These are phyloP conservation scores for Notospermus geniculatus DNA, from an alignment of 1,140 invertebrate species.

Conservation along the genomic window DNA sequence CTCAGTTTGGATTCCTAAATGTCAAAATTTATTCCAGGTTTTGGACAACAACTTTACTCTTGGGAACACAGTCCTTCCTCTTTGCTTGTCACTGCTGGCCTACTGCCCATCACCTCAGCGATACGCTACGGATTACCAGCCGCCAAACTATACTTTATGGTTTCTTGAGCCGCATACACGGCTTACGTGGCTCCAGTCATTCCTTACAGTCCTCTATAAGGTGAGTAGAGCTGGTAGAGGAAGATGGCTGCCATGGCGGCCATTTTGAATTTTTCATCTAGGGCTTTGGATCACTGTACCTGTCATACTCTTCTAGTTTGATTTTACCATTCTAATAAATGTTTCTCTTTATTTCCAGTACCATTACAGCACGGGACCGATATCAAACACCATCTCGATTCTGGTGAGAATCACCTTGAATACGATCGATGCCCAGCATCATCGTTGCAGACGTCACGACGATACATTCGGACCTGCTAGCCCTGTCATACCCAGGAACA, in stretches of 20 bases:
- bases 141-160: constrained; percentile 81
- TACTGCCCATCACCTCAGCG: constrained; percentile 79
- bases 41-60: constrained; percentile 92
- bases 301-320: too few species aligned
- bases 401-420: constrained; percentile 90
- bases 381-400: constrained; percentile 75
- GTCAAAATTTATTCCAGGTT: constrained; percentile 63
- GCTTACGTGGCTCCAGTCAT: constrained; percentile 85
- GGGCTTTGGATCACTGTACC: too few species aligned
- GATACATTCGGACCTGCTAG: constrained; percentile 41
- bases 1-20: constrained; percentile 5
- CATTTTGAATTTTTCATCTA: too few species aligned
- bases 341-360: too few species aligned
- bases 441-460: constrained; percentile 61
- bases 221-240: constrained; percentile 62
- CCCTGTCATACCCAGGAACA: constrained; percentile 45
- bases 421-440: constrained; percentile 84
- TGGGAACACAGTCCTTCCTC: constrained; percentile 80
- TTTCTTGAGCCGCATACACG: constrained; percentile 79
- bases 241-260: too few species aligned
- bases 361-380: constrained; percentile 80
- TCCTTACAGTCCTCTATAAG: constrained; percentile 96
- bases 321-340: too few species aligned
- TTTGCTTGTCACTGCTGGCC: constrained; percentile 80
- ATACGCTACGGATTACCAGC: constrained; percentile 59